phyloP scores from a whole-genome alignment of 2,888 invertebrate genomes.

The Hermodice carunculata region DNA sequence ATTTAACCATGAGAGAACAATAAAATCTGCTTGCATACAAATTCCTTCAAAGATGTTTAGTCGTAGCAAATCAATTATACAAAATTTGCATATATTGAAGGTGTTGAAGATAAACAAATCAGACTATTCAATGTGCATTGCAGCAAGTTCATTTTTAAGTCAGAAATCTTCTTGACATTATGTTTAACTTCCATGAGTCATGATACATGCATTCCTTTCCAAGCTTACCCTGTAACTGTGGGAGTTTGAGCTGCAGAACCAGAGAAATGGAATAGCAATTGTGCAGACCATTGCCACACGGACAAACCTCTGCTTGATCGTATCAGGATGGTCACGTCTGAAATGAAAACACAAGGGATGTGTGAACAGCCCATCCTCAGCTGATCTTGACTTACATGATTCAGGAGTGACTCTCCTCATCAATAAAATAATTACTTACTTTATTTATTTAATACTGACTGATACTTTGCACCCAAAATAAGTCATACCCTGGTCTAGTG shows the following conservation, averaged over 20 bases:
- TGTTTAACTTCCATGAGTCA: neutral
- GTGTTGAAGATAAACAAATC: no score
- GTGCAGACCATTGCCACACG: conserved; percentile 87
- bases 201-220: neutral
- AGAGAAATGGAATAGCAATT: conserved; percentile 83
- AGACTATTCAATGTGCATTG: no score
- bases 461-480: neutral
- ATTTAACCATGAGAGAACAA: no score
- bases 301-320: conserved; percentile 88
- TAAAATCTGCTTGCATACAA: no score
- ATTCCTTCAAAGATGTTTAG: no score
- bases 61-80: no score
- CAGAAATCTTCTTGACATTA: no score
- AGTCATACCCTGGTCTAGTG: no score
- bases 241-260: conserved; percentile 73
- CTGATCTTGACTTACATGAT: no score
- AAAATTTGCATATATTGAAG: no score
- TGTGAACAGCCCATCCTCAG: no score
- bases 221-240: conserved; percentile 40
- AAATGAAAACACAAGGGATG: conserved; percentile 9
- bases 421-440: neutral
- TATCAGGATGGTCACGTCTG: conserved; percentile 84
- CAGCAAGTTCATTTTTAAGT: no score
- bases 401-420: neutral
- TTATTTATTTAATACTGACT: neutral